Evolutionary conservation across 2,797 vertebrate genomes (phyloP), one percentile per base, ranked within the genome.

Genomic region (Dicrostonyx torquatus): DNA sequence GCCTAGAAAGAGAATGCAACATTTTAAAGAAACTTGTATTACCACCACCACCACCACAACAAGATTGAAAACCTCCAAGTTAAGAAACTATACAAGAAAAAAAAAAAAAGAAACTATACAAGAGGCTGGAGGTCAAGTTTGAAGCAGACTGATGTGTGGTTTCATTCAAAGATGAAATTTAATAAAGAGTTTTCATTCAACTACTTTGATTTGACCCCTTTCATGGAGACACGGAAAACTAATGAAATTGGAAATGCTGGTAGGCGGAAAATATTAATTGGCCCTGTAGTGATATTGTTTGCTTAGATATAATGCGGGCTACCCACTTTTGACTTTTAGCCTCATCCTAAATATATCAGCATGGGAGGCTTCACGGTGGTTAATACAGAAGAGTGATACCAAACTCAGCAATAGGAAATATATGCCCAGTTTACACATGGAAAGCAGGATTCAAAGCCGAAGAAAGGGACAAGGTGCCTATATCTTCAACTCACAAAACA

Each of bases 81-180:
- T 90, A 96, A 75, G 8, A 95, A 75, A 73, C 43, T 82, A 20
- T 86, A 40, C 72, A 85, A 85, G 66, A 73, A n/a, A n/a, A n/a
- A n/a, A n/a, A n/a, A n/a, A n/a, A n/a, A n/a, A 96, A 75, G 8
- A 95, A 75, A 73, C 43, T 82, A 20, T 86, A 40, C 72, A 85
- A 85, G 66, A 73, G 80, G 62, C 85, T 88, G 50, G 2, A 92
- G 64, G 82, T 75, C 73, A 93, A 70, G 34, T 89, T 72, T 79
- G 91, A 93, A 93, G 86, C 50, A 78, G 87, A 90, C 20, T 75
- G n/a, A 37, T 70, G 22, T 48, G 89, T 72, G 87, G 76, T 95
- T 95, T 95, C 58, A 89, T 80, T 91, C 72, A 92, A 43, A 62
- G 55, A 90, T 83, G 75, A 90, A 92, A 87, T 55, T 91, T 89